Evolutionary conservation across 1,140 invertebrate species (phyloP), one percentile per base, ranked within the genome.

Genomic region (Gonioctena quinquepunctata): DNA sequence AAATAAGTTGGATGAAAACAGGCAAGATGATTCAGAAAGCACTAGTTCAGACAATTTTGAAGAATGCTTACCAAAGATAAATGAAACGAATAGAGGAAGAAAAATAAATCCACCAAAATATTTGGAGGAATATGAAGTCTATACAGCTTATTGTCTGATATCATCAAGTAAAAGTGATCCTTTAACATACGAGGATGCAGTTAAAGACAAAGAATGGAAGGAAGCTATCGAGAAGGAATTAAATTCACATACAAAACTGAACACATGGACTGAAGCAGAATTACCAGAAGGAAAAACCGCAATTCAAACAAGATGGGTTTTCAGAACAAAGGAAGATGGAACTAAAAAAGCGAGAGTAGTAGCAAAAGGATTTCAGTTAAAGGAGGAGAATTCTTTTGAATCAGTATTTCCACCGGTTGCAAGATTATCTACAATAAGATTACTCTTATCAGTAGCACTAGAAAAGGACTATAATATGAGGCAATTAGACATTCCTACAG

Each of bases 261-360:
- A 52, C 7, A 52, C 13, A n/a, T 52, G 50, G 50, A 65, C 48
- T 50, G 19, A 49, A 50, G 19, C 63, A 50, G 42, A 50, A 6
- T 65, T 65, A 65, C 33, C 63, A 21, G 42, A 49, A 54, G 28
- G 21, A 16, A 49, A 65, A 25, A 65, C 11, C 16, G 63, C 63
- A 19, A 65, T 65, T 21, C 6, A 65, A 52, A 65, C 63, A 7
- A 49, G 25, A 50, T 65, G 63, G 63, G 48, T 50, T 7, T 65
- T 52, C 25, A 16, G 48, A 8, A 65, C 22, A 4, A 65, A 65
- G 33, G 63, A 65, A 52, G 48, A 65, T 65, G 28, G 63, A 2
- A 65, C 21, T 22, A 50, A 42, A 19, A 65, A 65, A 52, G 63
- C 63, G 3, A 65, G 28, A 50, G 22, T 65, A 22, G 63, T 65